Percentiles rank a stretch among this genome's conserved stretches.
phyloP scores from a whole-genome alignment of 2,888 invertebrate genomes.

The Incurvaria masculella region DNA sequence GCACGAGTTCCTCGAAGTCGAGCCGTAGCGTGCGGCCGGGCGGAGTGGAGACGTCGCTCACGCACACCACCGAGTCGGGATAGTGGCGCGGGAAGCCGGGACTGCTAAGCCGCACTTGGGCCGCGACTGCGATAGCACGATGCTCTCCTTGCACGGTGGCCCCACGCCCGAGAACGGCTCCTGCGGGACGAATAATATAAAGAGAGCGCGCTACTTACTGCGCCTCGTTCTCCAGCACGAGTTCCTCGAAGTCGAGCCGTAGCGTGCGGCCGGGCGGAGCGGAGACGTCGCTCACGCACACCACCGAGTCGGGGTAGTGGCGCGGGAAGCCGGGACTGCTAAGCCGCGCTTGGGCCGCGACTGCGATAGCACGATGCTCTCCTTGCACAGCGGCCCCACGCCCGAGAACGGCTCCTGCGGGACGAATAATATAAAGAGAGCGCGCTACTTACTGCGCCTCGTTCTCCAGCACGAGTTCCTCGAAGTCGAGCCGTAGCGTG shows the following conservation, averaged over 20 bases:
- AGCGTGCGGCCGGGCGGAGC: constrained; percentile 69
- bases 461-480: constrained; percentile 72
- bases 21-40: constrained; percentile 66
- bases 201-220: constrained; percentile 66
- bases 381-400: constrained; percentile 59
- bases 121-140: constrained; percentile 62
- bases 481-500: constrained; percentile 70
- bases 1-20: constrained; percentile 72
- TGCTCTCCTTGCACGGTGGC: constrained; percentile 64
- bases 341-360: constrained; percentile 63
- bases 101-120: constrained; percentile 67
- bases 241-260: constrained; percentile 70
- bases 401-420: constrained; percentile 44
- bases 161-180: constrained; percentile 40
- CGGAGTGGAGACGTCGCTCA: constrained; percentile 66
- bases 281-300: constrained; percentile 68
- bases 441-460: constrained; percentile 70
- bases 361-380: constrained; percentile 62
- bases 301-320: constrained; percentile 71
- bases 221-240: constrained; percentile 74
- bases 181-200: constrained; percentile 24
- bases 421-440: no score
- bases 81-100: constrained; percentile 80
- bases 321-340: constrained; percentile 80
- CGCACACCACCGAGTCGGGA: constrained; percentile 73